Evolutionary conservation across 2,113 vertebrate species (phyloP).

Genomic region (Copsychus sechellarum): DNA sequence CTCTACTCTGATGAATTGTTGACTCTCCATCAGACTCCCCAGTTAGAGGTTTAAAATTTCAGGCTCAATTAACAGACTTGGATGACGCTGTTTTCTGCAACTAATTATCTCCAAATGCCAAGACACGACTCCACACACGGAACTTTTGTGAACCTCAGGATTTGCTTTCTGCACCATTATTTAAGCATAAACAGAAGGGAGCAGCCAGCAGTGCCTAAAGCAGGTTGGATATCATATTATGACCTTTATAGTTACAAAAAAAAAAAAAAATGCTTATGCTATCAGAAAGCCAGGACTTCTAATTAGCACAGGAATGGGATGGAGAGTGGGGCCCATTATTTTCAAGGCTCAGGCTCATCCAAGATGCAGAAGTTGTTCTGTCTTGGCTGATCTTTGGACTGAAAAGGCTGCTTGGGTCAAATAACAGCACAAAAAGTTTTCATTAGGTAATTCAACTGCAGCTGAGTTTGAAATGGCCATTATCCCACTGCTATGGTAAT

Average conservation of each 20-base stretch:
- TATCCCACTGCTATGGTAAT: neutral
- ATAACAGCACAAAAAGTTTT: neutral
- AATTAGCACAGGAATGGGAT: neutral
- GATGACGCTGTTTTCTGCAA: neutral
- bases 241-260: constrained; percentile 11
- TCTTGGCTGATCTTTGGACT: neutral
- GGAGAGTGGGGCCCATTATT: neutral
- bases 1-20: neutral
- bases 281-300: neutral
- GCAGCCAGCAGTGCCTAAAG: neutral
- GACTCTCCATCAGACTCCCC: neutral
- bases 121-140: neutral
- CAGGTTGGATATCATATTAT: neutral
- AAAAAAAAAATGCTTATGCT: neutral
- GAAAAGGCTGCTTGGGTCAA: neutral
- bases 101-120: constrained; percentile 43
- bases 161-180: constrained; percentile 23
- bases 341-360: neutral
- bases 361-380: neutral
- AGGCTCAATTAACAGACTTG: constrained; percentile 43
- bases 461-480: neutral
- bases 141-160: neutral
- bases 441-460: neutral
- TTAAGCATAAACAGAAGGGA: neutral
- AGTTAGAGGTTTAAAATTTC: constrained; percentile 18